Conservation (phyloP, 2,113 vertebrate species). For the Sceloporus undulatus region DNA sequence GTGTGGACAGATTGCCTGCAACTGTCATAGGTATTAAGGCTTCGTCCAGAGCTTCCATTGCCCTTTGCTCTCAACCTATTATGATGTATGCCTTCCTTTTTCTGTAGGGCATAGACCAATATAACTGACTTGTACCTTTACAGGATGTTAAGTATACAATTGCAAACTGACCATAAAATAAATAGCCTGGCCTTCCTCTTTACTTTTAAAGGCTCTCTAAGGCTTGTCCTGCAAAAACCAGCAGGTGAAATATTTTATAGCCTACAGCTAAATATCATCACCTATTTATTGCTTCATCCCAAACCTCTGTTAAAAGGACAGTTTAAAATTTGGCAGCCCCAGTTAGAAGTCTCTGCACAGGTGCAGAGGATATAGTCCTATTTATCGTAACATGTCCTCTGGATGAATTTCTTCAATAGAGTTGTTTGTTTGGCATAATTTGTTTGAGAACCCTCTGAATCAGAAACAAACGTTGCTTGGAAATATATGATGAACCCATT, state of each 20-base stretch:
- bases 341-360: neutral
- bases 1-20: too few relatives aligned
- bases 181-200: neutral
- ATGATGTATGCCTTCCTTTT: neutral
- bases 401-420: neutral
- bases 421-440: neutral
- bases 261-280: neutral
- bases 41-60: neutral
- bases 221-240: neutral
- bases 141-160: neutral
- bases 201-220: neutral
- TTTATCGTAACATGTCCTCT: neutral
- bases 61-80: too few relatives aligned
- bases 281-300: neutral
- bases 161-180: neutral
- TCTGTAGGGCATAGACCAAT: neutral
- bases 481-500: conserved; percentile 12
- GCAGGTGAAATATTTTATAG: neutral
- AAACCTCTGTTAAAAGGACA: neutral
- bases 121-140: neutral
- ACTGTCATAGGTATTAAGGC: neutral
- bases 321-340: neutral
- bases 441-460: neutral
- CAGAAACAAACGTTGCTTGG: neutral
- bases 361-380: too few relatives aligned